Evolutionary conservation across 1,140 invertebrate species (phyloP).

Genomic region (Hyphantria cunea): DNA sequence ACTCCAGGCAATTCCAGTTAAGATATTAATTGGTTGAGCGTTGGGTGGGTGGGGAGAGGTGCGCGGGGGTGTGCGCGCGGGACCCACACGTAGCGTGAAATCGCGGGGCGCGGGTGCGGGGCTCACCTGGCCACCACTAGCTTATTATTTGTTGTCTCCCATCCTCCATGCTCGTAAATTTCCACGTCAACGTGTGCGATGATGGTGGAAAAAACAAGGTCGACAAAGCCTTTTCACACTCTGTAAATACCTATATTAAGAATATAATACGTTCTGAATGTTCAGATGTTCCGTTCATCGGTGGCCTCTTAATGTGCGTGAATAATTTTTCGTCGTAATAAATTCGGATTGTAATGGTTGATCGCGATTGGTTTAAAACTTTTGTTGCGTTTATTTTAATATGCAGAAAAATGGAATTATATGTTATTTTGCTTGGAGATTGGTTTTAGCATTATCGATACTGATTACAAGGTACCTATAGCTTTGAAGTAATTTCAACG

Average conservation of each 20-base stretch:
- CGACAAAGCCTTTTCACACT: constrained; percentile 74
- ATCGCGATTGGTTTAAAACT: constrained; percentile 71
- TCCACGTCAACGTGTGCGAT: constrained; percentile 78
- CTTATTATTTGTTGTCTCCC: constrained; percentile 80
- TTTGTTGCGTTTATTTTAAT: constrained; percentile 69
- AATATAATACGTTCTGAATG: constrained; percentile 46
- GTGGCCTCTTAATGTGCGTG: constrained; percentile 71
- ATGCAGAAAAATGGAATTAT: constrained; percentile 60
- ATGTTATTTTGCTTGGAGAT: constrained; percentile 30
- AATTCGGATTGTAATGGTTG: constrained; percentile 75
- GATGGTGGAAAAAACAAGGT: constrained; percentile 74
- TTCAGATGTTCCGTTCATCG: constrained; percentile 34
- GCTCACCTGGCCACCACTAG: constrained; percentile 65
- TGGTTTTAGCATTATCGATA: constrained; percentile 52
- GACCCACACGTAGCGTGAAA: constrained; percentile 79
- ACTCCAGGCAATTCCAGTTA: constrained; percentile 61
- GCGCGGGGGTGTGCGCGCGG: constrained; percentile 22
- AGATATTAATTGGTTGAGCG: constrained; percentile 71
- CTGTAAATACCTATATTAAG: constrained; percentile 55
- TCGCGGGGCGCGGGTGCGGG: constrained; percentile 69
- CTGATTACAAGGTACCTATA: constrained; percentile 66
- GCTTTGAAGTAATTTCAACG: constrained; percentile 38
- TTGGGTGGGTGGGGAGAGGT: constrained; percentile 30
- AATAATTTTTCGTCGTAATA: constrained; percentile 80
- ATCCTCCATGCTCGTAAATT: constrained; percentile 79